Conservation (phyloP, 2,113 vertebrate genomes). For the Melanerpes aurifrons region DNA sequence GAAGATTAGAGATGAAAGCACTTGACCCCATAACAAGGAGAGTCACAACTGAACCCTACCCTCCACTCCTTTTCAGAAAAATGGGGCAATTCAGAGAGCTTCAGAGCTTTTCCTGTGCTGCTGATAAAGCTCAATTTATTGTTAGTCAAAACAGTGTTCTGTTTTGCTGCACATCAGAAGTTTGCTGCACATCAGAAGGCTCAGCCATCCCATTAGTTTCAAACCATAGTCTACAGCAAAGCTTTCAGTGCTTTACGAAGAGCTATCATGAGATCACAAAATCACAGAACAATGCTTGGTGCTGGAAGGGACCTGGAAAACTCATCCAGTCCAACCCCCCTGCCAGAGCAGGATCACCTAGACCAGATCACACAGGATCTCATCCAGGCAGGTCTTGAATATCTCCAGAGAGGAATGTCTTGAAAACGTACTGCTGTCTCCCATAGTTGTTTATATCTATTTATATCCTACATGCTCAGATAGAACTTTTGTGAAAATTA, state of each 20-base stretch:
- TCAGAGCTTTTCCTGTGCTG: fast-evolving
- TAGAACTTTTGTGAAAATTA: not conserved
- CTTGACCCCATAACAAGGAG: not conserved
- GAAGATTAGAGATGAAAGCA: not conserved
- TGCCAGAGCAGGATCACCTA: no score
- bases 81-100: not conserved
- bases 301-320: no score
- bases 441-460: not conserved
- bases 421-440: not conserved
- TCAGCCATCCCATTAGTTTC: not conserved
- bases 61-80: not conserved
- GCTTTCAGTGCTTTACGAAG: not conserved
- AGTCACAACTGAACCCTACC: not conserved
- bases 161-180: not conserved
- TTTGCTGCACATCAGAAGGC: not conserved
- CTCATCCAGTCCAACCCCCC: no score
- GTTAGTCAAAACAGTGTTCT: not conserved
- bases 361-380: no score
- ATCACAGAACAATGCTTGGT: no score
- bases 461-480: not conserved
- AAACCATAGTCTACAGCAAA: not conserved
- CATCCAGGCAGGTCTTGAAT: no score
- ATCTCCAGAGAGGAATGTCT: not conserved
- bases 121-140: not conserved
- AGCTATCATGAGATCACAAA: not conserved